Base-by-base conservation (phyloP, 2,888 invertebrate genomes). In the Apantesis nais region DNA sequence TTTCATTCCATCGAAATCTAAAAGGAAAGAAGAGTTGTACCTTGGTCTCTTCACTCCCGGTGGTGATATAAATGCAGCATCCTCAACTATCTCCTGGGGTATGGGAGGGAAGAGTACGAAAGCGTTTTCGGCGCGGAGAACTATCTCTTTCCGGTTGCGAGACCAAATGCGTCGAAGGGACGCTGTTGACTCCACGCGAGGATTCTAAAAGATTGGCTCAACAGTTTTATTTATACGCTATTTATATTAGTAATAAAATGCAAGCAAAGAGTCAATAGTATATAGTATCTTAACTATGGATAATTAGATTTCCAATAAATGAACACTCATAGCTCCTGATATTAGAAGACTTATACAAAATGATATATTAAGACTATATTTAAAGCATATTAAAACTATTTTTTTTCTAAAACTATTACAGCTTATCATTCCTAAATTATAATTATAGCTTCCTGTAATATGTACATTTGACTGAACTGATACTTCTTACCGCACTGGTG, bases 41-140 rank as follows among this genome's bases (percentile, higher is more conserved):
- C 92, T 90, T 0, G 90, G 89, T n/a, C 93, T 80, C n/a, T 71
- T 83, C 0, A 90, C 82, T 0, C 85, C 88, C 0, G 73, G 62
- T 0, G 89, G 85, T 3, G 89, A 67, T 1, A 60, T 44, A 71
- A 93, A 93, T 0, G 86, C 87, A 0, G 58, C 62, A 52, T 92
- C 91, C 41, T 92, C 92, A 0, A 92, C 75, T 0, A 71, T 44
- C 66, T 92, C 88, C 0, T 60, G 61, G 0, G 82, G 80, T 0
- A 81, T 71, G 0, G 89, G 83, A 0, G 90, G 86, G 70, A 93
- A 92, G 29, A 93, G 78, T 0, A 92, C 84, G 73, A 93, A 94
- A 4, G 74, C 67, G 0, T 66, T 66, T 19, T 66, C 19, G 0
- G 72, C 68, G 0, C 63, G 14, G 48, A 25, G 48, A 5, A 91